These are phyloP conservation scores for Anolis sagrei DNA, from an alignment of 2,113 vertebrate species.

Conservation along the genomic window DNA sequence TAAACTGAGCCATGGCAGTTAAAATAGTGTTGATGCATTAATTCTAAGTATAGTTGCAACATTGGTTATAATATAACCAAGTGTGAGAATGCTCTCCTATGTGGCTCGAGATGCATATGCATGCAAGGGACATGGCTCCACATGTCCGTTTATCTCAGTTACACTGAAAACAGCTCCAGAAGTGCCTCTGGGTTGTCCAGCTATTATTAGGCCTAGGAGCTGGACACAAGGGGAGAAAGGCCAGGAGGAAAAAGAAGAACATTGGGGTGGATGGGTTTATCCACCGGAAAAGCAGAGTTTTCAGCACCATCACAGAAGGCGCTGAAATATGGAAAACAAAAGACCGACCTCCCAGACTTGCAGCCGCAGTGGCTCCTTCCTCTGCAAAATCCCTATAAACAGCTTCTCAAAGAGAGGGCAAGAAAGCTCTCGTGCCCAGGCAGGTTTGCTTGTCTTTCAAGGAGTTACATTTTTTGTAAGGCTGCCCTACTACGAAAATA, in stretches of 20 bases:
- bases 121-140: not conserved
- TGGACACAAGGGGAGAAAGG: slow-evolving; percentile 4
- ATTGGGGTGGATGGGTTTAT: slow-evolving; percentile 41
- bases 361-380: slow-evolving; percentile 70
- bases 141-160: not conserved
- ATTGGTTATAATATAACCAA: too few relatives aligned
- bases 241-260: not conserved
- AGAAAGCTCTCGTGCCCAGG: not conserved
- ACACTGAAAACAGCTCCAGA: slow-evolving; percentile 23
- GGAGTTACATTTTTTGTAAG: not conserved
- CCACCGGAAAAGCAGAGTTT: slow-evolving; percentile 61
- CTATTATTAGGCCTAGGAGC: slow-evolving; percentile 61
- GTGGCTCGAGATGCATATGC: too few relatives aligned
- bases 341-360: slow-evolving; percentile 58
- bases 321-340: slow-evolving; percentile 54
- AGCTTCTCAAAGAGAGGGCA: not conserved
- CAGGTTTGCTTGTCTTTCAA: not conserved
- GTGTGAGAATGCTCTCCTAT: too few relatives aligned
- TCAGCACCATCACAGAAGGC: slow-evolving; percentile 63
- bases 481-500: not conserved
- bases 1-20: too few relatives aligned
- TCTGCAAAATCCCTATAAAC: slow-evolving; percentile 48
- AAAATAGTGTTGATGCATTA: too few relatives aligned
- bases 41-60: too few relatives aligned
- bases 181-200: slow-evolving; percentile 38